These are phyloP conservation scores for Ictidomys tridecemlineatus DNA, from an alignment of 2,113 vertebrate genomes.

Conservation along the genomic window DNA sequence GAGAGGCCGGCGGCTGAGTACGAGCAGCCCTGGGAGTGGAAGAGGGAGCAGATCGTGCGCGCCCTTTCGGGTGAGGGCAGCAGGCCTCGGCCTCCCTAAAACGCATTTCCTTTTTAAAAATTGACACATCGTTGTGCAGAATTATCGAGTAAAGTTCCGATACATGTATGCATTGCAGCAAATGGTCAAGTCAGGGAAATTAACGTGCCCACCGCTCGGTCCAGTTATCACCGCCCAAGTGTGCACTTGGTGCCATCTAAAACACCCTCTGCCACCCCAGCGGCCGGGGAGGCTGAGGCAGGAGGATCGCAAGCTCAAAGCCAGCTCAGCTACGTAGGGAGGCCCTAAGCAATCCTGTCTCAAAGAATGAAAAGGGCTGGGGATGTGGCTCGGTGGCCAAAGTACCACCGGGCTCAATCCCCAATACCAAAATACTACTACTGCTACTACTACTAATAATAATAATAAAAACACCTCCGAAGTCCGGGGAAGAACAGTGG, in stretches of 20 bases:
- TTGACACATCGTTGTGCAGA: background rate
- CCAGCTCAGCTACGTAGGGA: background rate
- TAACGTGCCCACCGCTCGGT: background rate
- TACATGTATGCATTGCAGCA: rapidly evolving
- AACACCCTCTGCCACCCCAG: background rate
- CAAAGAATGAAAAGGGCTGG: background rate
- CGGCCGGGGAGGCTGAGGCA: background rate
- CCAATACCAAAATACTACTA: background rate
- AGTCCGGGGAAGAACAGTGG: background rate
- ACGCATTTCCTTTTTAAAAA: background rate
- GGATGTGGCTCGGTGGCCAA: too few species aligned
- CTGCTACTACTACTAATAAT: too few species aligned
- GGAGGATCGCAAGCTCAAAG: background rate
- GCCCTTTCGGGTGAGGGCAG: constrained; percentile 91
- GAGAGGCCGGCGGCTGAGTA: constrained; percentile 90
- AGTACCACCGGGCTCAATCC: too few species aligned
- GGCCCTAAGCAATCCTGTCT: background rate
- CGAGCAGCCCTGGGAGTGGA: constrained; percentile 96
- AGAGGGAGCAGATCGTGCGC: constrained; percentile 92
- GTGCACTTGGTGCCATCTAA: background rate
- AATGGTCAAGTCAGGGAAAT: background rate
- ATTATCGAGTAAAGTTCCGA: background rate
- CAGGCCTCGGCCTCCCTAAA: too few species aligned
- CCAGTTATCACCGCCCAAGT: background rate
- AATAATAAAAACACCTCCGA: background rate